These are phyloP conservation scores for Pelobates cultripes DNA, from an alignment of 2,797 vertebrate species.

Conservation along the genomic window DNA sequence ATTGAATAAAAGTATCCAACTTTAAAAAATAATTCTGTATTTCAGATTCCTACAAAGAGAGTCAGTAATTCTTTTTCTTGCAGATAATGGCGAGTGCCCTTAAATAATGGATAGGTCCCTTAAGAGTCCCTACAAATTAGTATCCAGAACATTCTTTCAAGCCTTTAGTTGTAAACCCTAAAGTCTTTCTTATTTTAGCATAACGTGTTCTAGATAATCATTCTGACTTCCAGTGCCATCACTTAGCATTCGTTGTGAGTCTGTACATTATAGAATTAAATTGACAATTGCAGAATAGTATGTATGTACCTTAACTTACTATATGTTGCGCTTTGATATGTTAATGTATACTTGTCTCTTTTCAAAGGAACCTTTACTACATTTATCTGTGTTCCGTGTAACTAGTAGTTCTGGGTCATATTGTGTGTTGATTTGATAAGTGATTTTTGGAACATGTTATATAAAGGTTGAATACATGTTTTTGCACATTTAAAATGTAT, in stretches of 20 bases:
- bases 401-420: too few relatives aligned
- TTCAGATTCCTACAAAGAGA: conserved; percentile 22
- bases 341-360: too few relatives aligned
- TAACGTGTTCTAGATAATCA: conserved; percentile 39
- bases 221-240: conserved; percentile 29
- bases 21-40: conserved; percentile 6
- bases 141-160: conserved; percentile 30
- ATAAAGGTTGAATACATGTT: too few relatives aligned
- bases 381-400: too few relatives aligned
- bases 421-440: too few relatives aligned
- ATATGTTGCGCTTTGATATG: too few relatives aligned
- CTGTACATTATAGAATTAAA: conserved; percentile 47
- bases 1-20: not conserved
- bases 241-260: conserved; percentile 16
- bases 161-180: not conserved
- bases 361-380: too few relatives aligned
- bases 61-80: conserved; percentile 28
- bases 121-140: conserved; percentile 46
- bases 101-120: conserved; percentile 47
- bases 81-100: conserved; percentile 44
- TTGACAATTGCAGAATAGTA: conserved; percentile 20
- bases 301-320: too few relatives aligned
- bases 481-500: too few relatives aligned
- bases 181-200: conserved; percentile 15
- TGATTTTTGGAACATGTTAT: too few relatives aligned